A percentile compares a stretch with the other conserved stretches of the same genome.
These are phyloP conservation scores for Irena cyanogastra DNA, from an alignment of 2,113 vertebrate species.

Conservation along the genomic window DNA sequence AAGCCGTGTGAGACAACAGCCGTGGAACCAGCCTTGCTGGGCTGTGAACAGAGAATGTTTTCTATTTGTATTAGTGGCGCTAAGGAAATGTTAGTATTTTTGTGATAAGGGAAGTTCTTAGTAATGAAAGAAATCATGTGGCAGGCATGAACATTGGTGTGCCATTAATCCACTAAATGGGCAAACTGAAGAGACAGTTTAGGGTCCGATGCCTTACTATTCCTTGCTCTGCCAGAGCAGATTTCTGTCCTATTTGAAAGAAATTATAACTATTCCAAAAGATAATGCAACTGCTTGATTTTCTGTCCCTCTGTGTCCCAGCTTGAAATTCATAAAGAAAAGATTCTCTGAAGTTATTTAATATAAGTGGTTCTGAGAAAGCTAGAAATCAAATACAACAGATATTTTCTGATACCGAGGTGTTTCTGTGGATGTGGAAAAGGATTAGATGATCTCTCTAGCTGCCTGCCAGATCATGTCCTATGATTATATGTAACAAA, in stretches of 20 bases:
- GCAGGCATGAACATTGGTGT: neutral
- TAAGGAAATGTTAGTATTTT: neutral
- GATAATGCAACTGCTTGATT: slow-evolving; percentile 4
- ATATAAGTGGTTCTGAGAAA: neutral
- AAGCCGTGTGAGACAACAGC: neutral
- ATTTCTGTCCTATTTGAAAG: neutral
- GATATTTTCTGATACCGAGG: neutral
- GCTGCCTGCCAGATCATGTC: neutral
- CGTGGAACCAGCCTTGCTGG: neutral
- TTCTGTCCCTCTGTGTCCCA: neutral
- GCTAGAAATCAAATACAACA: neutral
- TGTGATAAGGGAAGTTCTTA: neutral
- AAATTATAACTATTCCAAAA: neutral
- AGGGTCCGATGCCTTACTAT: neutral
- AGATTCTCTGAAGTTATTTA: slow-evolving; percentile 30
- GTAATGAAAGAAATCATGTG: neutral
- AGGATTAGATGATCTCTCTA: neutral
- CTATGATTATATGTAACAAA: neutral
- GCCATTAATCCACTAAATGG: neutral
- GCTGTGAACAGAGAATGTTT: neutral
- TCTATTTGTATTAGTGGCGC: neutral
- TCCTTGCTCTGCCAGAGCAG: neutral
- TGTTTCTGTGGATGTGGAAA: neutral
- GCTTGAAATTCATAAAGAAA: slow-evolving; percentile 33
- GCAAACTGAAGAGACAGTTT: neutral